Percentiles rank a stretch among this genome's conserved stretches.
These are phyloP conservation scores for Lanius ludovicianus DNA, from an alignment of 2,113 vertebrate genomes.

Conservation along the genomic window DNA sequence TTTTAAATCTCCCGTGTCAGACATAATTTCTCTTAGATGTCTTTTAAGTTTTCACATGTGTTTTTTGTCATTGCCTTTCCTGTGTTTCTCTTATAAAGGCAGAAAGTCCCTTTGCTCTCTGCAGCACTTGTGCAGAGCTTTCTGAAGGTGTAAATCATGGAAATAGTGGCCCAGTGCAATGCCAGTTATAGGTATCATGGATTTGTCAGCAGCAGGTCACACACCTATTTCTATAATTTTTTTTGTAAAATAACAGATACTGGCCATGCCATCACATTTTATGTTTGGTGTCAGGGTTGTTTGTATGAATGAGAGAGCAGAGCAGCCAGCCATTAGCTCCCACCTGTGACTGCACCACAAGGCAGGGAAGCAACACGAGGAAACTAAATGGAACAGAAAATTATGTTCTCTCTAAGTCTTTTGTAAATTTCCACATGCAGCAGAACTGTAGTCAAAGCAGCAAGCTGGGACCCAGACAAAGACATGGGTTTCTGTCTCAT, in stretches of 20 bases:
- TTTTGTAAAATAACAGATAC: not conserved
- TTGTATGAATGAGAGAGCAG: not conserved
- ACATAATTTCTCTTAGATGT: not conserved
- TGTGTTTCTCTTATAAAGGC: not conserved
- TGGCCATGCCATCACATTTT: not conserved
- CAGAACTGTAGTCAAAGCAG: not conserved
- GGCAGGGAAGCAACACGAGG: rapidly evolving
- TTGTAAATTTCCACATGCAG: not conserved
- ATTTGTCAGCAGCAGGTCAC: not conserved
- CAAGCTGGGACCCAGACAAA: not conserved
- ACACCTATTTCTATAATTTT: not conserved
- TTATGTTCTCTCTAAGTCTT: not conserved
- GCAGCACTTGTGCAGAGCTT: not conserved
- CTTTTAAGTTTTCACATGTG: not conserved
- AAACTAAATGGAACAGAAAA: not conserved
- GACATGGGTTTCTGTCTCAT: not conserved
- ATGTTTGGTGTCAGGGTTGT: not conserved
- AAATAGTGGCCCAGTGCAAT: not conserved
- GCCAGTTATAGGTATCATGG: not conserved
- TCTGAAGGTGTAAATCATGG: not conserved
- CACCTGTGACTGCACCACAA: not conserved
- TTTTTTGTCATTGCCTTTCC: not conserved
- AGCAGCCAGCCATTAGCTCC: not conserved
- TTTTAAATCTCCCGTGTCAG: not conserved
- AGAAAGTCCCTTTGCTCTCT: not conserved